phyloP scores from a whole-genome alignment of 2,888 invertebrate species.

The Panzeria rudis region DNA sequence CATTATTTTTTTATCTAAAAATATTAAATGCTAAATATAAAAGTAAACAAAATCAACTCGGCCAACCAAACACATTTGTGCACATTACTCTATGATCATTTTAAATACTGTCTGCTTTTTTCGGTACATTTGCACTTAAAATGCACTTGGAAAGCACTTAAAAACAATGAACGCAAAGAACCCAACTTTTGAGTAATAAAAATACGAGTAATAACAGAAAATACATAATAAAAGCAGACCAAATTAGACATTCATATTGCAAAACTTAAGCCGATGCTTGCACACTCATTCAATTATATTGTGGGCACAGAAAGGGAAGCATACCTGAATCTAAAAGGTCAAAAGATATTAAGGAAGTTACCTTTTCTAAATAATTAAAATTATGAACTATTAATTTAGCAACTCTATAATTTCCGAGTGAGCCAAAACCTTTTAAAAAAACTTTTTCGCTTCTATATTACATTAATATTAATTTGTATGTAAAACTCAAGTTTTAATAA shows the following conservation, averaged over 20 bases:
- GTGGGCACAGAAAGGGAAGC: not conserved
- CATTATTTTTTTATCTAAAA: not conserved
- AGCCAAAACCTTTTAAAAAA: no score
- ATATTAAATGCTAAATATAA: not conserved
- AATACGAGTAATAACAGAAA: slow-evolving; percentile 4
- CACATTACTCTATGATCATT: slow-evolving; percentile 30
- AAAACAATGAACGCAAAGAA: slow-evolving; percentile 8
- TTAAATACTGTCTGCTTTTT: slow-evolving; percentile 2
- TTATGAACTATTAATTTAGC: not conserved
- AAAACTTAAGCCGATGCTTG: not conserved
- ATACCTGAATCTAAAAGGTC: not conserved
- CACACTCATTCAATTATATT: not conserved
- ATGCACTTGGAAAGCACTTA: slow-evolving; percentile 70
- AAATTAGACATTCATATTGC: not conserved
- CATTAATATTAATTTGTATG: no score
- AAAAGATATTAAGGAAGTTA: not conserved
- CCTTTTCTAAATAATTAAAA: not conserved
- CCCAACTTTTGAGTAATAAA: slow-evolving; percentile 33
- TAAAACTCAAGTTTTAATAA: no score
- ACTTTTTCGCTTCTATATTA: no score
- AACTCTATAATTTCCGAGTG: no score
- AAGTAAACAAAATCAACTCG: not conserved
- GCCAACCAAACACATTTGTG: slow-evolving; percentile 13
- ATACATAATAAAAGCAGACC: not conserved
- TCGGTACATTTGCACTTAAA: slow-evolving; percentile 73